phyloP scores from a whole-genome alignment of 2,113 vertebrate genomes.

The Galbula dea region DNA sequence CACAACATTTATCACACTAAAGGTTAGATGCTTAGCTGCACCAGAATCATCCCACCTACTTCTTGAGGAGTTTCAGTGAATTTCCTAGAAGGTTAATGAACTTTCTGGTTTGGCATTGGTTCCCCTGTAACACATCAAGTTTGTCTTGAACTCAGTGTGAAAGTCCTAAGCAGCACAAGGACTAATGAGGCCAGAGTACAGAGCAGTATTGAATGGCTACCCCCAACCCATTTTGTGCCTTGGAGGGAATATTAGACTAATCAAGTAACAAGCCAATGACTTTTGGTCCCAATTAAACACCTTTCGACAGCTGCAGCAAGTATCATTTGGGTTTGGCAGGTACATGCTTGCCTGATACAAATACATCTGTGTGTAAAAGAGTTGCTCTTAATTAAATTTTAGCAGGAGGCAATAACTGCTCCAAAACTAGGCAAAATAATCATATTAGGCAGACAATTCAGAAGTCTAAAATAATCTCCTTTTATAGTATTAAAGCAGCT shows the following conservation, averaged over 20 bases:
- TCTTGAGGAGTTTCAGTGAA: not conserved
- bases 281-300: not conserved
- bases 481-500: not conserved
- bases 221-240: not conserved
- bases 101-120: not conserved
- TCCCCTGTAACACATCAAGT: not conserved
- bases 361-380: not conserved
- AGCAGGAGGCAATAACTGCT: not conserved
- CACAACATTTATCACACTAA: not conserved
- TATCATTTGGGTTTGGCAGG: not conserved
- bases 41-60: not conserved
- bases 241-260: not conserved
- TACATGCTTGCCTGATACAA: not conserved
- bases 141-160: not conserved
- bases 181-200: not conserved
- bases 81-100: not conserved
- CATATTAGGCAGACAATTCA: not conserved
- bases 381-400: conserved; percentile 10
- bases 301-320: not conserved
- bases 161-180: not conserved
- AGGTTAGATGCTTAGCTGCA: not conserved
- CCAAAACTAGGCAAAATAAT: not conserved
- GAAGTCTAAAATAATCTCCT: conserved; percentile 9
- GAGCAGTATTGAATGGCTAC: not conserved
- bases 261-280: not conserved